phyloP scores from a whole-genome alignment of 2,888 invertebrate genomes.

The Aleiodes leptofemur region DNA sequence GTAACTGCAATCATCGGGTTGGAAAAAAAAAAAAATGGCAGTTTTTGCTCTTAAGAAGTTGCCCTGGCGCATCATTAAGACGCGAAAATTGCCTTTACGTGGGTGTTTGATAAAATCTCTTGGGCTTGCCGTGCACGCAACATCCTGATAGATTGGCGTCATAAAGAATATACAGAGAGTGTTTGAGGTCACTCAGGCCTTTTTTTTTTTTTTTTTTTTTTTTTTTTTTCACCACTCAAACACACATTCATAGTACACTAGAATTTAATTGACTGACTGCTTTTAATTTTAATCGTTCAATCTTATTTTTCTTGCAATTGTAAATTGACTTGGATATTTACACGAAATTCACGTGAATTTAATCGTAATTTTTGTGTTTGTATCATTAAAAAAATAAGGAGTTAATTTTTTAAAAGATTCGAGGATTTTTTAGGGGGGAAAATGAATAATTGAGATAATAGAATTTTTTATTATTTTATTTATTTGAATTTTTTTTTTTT shows the following conservation, averaged over 20 bases:
- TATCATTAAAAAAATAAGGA: no score
- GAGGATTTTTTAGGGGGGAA: no score
- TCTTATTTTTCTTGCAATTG: background rate
- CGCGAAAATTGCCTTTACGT: constrained; percentile 53
- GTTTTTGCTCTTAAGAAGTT: constrained; percentile 23
- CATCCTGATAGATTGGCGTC: constrained; percentile 47
- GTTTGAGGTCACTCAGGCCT: constrained; percentile 14
- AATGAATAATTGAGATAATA: no score
- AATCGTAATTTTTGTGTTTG: no score
- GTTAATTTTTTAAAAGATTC: no score
- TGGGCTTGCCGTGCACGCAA: constrained; percentile 46
- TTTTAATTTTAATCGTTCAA: constrained; percentile 14
- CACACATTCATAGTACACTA: background rate
- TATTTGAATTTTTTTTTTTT: no score
- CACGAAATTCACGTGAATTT: background rate
- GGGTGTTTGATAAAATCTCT: constrained; percentile 47
- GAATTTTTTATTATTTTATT: no score
- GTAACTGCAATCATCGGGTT: constrained; percentile 1
- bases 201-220: background rate
- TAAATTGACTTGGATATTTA: background rate
- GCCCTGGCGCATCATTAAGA: constrained; percentile 54
- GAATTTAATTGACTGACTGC: constrained; percentile 17
- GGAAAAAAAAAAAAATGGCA: constrained; percentile 1
- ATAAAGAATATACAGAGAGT: constrained; percentile 4
- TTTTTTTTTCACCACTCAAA: background rate